These are phyloP conservation scores for Platyura marginata DNA, from an alignment of 1,140 invertebrate species.

Conservation along the genomic window DNA sequence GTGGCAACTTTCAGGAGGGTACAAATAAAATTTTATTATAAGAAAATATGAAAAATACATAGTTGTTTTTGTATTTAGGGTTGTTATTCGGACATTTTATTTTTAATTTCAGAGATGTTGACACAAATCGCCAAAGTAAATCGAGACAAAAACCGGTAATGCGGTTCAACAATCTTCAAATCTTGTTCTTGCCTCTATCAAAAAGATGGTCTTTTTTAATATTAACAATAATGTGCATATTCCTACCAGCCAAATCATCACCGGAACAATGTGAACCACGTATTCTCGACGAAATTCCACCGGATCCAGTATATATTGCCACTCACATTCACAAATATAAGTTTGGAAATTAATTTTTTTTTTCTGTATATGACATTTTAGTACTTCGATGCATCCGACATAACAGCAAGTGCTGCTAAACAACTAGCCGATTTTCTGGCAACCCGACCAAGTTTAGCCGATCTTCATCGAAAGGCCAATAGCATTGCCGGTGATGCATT, in stretches of 20 bases:
- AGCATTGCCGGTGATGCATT: conserved; percentile 19
- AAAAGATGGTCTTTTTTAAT: too few species aligned
- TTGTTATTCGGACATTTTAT: too few species aligned
- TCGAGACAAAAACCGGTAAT: too few species aligned
- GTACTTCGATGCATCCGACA: conserved; percentile 20
- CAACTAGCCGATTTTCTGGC: conserved; percentile 22
- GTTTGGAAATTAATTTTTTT: neutral
- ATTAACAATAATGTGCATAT: conserved; percentile 3
- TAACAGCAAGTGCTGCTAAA: conserved; percentile 19
- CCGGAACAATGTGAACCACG: conserved; percentile 18
- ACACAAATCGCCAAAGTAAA: too few species aligned
- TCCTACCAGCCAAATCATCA: conserved; percentile 1
- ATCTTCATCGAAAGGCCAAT: conserved; percentile 18
- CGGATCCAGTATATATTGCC: conserved; percentile 14
- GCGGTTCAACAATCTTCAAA: too few species aligned
- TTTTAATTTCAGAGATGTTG: too few species aligned
- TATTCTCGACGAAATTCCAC: conserved; percentile 16
- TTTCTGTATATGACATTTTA: conserved; percentile 7
- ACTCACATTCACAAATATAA: too few species aligned
- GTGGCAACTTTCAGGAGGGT: too few species aligned
- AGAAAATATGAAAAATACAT: too few species aligned
- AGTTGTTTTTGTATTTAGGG: too few species aligned
- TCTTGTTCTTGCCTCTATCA: too few species aligned
- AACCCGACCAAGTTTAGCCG: conserved; percentile 13
- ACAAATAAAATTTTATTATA: too few species aligned